phyloP scores from a whole-genome alignment of 2,797 vertebrate species.

The Arnoldichthys spilopterus region DNA sequence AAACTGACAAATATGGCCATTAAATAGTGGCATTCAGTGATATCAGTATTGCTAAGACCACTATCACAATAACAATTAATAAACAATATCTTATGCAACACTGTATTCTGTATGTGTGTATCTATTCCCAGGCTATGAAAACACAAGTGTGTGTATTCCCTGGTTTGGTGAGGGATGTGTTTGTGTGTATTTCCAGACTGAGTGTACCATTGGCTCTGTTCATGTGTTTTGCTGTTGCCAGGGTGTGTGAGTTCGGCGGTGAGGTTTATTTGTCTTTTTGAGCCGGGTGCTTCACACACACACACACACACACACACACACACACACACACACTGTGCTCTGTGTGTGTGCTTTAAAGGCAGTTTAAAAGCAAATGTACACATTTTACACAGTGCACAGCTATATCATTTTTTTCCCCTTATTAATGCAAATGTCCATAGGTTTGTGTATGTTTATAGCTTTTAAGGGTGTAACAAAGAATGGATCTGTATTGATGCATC shows the following conservation, averaged over 20 bases:
- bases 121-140: not conserved
- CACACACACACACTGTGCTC: conserved; percentile 23
- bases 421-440: no score
- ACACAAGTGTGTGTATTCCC: conserved; percentile 4
- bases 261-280: conserved; percentile 18
- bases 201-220: conserved; percentile 12
- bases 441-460: no score
- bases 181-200: conserved; percentile 38
- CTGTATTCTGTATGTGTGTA: not conserved
- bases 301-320: conserved; percentile 22
- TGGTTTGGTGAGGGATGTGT: not conserved
- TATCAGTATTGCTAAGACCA: not conserved
- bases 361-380: not conserved
- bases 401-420: no score
- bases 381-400: no score
- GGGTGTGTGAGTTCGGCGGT: conserved; percentile 27
- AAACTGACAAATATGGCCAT: no score
- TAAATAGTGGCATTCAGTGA: no score
- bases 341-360: not conserved
- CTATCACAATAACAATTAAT: not conserved
- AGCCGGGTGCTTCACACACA: not conserved
- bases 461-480: no score
- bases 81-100: not conserved
- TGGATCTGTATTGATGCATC: no score
- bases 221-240: conserved; percentile 49